Base-by-base conservation (phyloP, 2,797 vertebrate species). In the Jordanella pulchra region DNA sequence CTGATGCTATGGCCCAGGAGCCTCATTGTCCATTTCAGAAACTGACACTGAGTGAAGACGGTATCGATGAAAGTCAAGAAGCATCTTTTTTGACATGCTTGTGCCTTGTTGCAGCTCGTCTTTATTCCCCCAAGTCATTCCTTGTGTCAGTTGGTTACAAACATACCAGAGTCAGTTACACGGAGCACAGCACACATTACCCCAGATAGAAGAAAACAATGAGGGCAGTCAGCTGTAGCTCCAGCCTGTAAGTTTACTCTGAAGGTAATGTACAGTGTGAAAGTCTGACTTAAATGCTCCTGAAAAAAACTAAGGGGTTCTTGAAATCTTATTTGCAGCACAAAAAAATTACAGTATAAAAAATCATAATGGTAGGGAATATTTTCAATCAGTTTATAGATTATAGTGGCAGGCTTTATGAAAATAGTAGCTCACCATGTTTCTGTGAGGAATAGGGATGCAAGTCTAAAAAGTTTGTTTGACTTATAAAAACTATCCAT, bases 131-230 rank as follows among this genome's bases (percentile, higher is more conserved):
- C 53, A 56, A 18, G 42, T 61, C 60, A 81, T 77, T 72, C 55
- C 50, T 45, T 73, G 69, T 77, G 79, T 80, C 84, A 82, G 32
- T 58, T 45, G 63, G 67, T 60, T 70, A 54, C 69, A 30, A 75
- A 83, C 63, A 65, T 74, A 63, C 66, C 69, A 63, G 71, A 82
- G 64, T 78, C 78, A 69, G 51, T 77, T 77, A 65, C 69, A 81
- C 28, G 27, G 78, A 69, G 48, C 55, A 56, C 56, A 72, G 42
- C 61, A 64, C 55, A 83, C 70, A 54, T 67, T 53, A 70, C 6
- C 39, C 58, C 53, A 55, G 64, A 75, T 14, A 7, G 70, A 64
- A 44, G 18, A 63, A 72, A 69, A 67, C 54, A 70, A 21, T 47
- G 14, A 65, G 27, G 54, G 17, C 35, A 63, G 42, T 71, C 48